Evolutionary conservation across 2,888 invertebrate genomes (phyloP).

Genomic region (Melieria picta): DNA sequence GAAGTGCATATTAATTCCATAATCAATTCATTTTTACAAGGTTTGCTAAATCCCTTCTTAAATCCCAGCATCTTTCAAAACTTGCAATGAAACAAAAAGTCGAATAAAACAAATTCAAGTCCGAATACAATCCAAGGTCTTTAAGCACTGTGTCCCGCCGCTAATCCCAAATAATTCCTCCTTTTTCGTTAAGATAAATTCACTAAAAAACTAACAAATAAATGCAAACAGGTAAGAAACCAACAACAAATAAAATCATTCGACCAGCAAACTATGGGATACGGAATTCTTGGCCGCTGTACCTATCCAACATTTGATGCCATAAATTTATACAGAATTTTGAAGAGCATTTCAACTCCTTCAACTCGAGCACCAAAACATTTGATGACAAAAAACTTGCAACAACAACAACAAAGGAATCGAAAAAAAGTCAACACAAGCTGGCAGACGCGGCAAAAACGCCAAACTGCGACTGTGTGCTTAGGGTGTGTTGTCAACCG

Average conservation of each 20-base stretch:
- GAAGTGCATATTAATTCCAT: too few species aligned
- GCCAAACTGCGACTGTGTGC: slow-evolving; percentile 4
- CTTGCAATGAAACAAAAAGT: too few species aligned
- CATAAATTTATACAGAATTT: slow-evolving; percentile 61
- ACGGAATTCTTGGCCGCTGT: slow-evolving; percentile 4
- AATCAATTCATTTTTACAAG: too few species aligned
- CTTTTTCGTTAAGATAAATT: background rate
- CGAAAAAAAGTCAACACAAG: background rate
- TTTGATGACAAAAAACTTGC: too few species aligned
- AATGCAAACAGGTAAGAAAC: background rate
- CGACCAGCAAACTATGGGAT: slow-evolving; percentile 1
- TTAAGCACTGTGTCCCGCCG: too few species aligned
- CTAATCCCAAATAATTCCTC: too few species aligned
- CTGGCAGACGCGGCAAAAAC: slow-evolving; percentile 12
- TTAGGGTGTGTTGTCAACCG: slow-evolving; percentile 30
- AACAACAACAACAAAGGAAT: background rate
- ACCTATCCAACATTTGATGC: slow-evolving; percentile 16
- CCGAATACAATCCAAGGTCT: too few species aligned
- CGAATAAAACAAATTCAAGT: too few species aligned
- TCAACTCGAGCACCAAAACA: slow-evolving; percentile 21
- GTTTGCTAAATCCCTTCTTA: too few species aligned
- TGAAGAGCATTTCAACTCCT: slow-evolving; percentile 33
- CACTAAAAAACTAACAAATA: background rate
- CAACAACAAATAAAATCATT: background rate
- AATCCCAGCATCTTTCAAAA: too few species aligned